Base-by-base conservation (phyloP, 2,888 invertebrate genomes). In the Dexiosoma caninum region DNA sequence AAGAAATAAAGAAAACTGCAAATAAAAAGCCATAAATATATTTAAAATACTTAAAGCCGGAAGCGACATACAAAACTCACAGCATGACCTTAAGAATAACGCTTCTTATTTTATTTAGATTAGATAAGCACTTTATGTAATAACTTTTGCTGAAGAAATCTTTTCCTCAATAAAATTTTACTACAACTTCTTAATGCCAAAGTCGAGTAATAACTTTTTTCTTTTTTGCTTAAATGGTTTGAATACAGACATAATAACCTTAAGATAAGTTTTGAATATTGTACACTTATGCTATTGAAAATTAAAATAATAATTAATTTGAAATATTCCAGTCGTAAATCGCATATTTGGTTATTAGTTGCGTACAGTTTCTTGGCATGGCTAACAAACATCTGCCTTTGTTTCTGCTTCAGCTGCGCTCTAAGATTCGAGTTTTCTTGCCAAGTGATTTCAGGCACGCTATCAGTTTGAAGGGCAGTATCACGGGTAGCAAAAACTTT, bases 31-130 rank as follows among this genome's bases (percentile, higher is more conserved):
- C n/a, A n/a, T n/a, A n/a, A n/a, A n/a, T n/a, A n/a, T n/a, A 16
- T 62, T 64, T 21, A 44, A 32, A 40, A 72, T 74, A 72, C 42
- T 74, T 62, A 74, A 78, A 81, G 77, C 81, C 53, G 55, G 59
- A 74, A 78, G 78, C 72, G 10, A 69, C 57, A 69, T 30, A 49
- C 14, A 49, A 77, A 57, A 71, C 57, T 77, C 77, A 78, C 81
- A 81, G 78, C 81, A 69, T 78, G n/a, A 40, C 57, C 64, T 64
- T 53, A 70, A 60, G 16, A 46, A 60, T 57, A 57, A 53, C 57
- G 57, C 44, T 59, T 35, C 44, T 32, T 59, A 57, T 60, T 19
- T 55, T 5, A n/a, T 35, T 27, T 40, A 16, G 55, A 77, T 77
- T 77, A 81, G 77, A 77, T 62, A 55, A 72, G 49, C 37, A 49